Evolutionary conservation across 2,888 invertebrate species (phyloP).

Genomic region (Eilema depressum): DNA sequence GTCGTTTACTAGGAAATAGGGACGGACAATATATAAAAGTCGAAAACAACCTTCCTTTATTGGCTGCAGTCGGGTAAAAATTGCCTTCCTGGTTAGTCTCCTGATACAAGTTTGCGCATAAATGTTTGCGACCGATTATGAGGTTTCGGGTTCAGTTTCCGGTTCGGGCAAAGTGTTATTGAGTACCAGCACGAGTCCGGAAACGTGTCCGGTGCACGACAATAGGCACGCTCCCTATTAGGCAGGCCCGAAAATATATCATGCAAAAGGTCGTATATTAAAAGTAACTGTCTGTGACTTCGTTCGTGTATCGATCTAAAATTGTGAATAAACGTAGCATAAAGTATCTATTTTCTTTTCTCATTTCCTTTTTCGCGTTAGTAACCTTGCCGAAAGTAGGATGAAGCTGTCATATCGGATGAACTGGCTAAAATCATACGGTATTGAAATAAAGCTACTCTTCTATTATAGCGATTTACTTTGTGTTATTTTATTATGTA

Average conservation of each 20-base stretch:
- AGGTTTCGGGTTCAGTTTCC: not conserved
- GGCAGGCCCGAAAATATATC: slow-evolving; percentile 1
- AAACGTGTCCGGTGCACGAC: slow-evolving; percentile 1
- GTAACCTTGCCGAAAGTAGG: too few species aligned
- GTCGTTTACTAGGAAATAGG: not conserved
- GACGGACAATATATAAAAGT: not conserved
- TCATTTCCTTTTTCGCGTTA: too few species aligned
- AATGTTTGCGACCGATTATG: not conserved
- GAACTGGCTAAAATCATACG: too few species aligned
- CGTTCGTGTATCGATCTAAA: not conserved
- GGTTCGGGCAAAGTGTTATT: not conserved
- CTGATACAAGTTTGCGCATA: not conserved
- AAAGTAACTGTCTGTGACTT: not conserved
- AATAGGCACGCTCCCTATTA: not conserved
- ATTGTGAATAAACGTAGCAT: not conserved
- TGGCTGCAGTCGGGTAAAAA: not conserved
- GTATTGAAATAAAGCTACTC: too few species aligned
- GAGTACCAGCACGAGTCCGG: not conserved
- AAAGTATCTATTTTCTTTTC: too few species aligned
- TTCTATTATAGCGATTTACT: too few species aligned
- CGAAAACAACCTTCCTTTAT: not conserved
- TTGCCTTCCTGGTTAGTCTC: not conserved
- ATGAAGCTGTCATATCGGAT: too few species aligned
- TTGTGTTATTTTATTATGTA: too few species aligned
- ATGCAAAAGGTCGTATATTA: not conserved